These are phyloP conservation scores for Eumeta japonica DNA, from an alignment of 1,140 invertebrate genomes.

Conservation along the genomic window DNA sequence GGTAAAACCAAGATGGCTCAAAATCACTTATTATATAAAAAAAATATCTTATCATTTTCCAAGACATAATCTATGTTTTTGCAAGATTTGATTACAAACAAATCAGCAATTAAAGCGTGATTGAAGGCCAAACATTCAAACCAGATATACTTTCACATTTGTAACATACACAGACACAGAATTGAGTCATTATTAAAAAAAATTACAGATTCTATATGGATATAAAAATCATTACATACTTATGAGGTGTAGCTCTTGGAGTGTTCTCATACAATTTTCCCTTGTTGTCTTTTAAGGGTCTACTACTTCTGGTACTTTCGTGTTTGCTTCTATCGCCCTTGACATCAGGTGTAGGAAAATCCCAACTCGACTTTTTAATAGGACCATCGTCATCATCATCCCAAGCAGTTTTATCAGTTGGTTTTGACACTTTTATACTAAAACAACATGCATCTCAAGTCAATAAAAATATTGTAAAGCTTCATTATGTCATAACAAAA, in stretches of 20 bases:
- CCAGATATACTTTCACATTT: too few species aligned
- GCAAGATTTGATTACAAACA: too few species aligned
- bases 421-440: slow-evolving; percentile 66
- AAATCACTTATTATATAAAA: too few species aligned
- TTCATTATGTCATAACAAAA: neutral
- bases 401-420: slow-evolving; percentile 78
- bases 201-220: neutral
- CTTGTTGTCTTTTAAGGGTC: slow-evolving; percentile 47
- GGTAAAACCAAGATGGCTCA: too few species aligned
- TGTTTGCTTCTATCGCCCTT: slow-evolving; percentile 28
- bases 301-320: slow-evolving; percentile 20
- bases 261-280: slow-evolving; percentile 67
- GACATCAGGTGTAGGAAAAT: slow-evolving; percentile 82
- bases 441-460: slow-evolving; percentile 16
- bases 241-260: slow-evolving; percentile 80
- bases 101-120: too few species aligned
- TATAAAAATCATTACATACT: slow-evolving; percentile 43
- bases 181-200: too few species aligned
- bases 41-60: too few species aligned
- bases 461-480: neutral
- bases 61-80: too few species aligned
- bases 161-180: too few species aligned
- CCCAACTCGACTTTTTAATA: slow-evolving; percentile 81
- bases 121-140: too few species aligned
- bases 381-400: slow-evolving; percentile 80